Conservation (phyloP, 2,797 vertebrate species). For the Pangasius mekongensis region DNA sequence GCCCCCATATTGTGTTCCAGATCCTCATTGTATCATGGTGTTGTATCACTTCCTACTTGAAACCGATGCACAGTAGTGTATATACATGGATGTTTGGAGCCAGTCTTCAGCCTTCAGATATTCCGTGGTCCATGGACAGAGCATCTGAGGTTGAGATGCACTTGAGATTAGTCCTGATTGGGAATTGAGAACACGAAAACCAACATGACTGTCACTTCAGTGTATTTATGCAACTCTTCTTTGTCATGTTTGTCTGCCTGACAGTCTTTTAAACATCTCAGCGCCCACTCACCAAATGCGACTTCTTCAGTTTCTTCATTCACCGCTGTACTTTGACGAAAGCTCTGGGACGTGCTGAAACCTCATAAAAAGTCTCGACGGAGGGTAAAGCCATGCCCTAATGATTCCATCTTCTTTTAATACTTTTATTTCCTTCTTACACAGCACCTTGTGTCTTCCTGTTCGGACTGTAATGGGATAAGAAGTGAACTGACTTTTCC, state of each 20-base stretch:
- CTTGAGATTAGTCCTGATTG: neutral
- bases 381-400: slow-evolving; percentile 32
- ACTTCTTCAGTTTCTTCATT: neutral
- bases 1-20: neutral
- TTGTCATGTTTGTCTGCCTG: neutral
- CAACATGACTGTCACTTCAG: neutral
- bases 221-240: neutral
- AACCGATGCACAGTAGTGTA: neutral
- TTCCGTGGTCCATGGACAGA: neutral
- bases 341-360: slow-evolving; percentile 15
- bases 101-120: neutral
- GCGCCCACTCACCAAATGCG: neutral
- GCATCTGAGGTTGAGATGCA: neutral
- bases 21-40: neutral
- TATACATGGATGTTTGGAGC: neutral
- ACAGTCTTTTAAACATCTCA: neutral
- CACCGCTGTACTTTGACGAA: neutral
- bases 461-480: slow-evolving; percentile 41
- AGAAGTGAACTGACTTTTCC: slow-evolving; percentile 36
- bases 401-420: slow-evolving; percentile 43
- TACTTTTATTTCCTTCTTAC: slow-evolving; percentile 38
- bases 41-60: neutral
- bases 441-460: slow-evolving; percentile 24
- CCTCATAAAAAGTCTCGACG: neutral
- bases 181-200: neutral